These are phyloP conservation scores for Stenurella melanura DNA, from an alignment of 2,888 invertebrate species.

Conservation along the genomic window DNA sequence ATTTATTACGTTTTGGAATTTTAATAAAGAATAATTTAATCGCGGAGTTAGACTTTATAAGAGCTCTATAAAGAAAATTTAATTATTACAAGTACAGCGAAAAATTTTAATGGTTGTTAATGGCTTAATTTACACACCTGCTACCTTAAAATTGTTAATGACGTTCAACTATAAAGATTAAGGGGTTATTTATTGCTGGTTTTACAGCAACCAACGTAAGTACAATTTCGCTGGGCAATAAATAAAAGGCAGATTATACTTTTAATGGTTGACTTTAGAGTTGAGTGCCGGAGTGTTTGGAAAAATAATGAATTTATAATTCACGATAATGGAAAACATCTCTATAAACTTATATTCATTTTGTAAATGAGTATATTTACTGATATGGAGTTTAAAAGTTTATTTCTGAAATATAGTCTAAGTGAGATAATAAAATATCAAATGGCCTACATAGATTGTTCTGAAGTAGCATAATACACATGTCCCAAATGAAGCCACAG, in stretches of 20 bases:
- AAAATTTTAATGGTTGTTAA: conserved; percentile 35
- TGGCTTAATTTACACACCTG: conserved; percentile 41
- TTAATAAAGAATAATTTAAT: conserved; percentile 1
- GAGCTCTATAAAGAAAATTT: conserved; percentile 17
- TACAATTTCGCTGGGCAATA: conserved; percentile 33
- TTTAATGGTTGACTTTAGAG: conserved; percentile 38
- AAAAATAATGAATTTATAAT: conserved; percentile 30
- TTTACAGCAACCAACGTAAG: conserved; percentile 33
- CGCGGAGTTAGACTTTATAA: background rate
- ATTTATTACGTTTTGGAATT: background rate
- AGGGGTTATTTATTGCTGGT: conserved; percentile 32
- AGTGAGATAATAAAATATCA: background rate
- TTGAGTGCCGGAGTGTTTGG: conserved; percentile 17
- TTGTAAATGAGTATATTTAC: background rate
- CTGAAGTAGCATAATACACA: background rate
- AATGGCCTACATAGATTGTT: background rate
- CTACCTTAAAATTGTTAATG: conserved; percentile 36
- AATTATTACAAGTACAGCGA: conserved; percentile 11
- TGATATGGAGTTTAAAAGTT: background rate
- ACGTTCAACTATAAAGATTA: conserved; percentile 39
- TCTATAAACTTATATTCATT: conserved; percentile 23
- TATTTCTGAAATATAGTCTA: background rate
- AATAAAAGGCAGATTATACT: conserved; percentile 34
- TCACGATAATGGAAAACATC: conserved; percentile 25
- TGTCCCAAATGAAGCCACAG: no score